Percentiles rank a stretch among this genome's conserved stretches.
These are phyloP conservation scores for Apocrypta bakeri DNA, from an alignment of 1,140 invertebrate species.

Conservation along the genomic window DNA sequence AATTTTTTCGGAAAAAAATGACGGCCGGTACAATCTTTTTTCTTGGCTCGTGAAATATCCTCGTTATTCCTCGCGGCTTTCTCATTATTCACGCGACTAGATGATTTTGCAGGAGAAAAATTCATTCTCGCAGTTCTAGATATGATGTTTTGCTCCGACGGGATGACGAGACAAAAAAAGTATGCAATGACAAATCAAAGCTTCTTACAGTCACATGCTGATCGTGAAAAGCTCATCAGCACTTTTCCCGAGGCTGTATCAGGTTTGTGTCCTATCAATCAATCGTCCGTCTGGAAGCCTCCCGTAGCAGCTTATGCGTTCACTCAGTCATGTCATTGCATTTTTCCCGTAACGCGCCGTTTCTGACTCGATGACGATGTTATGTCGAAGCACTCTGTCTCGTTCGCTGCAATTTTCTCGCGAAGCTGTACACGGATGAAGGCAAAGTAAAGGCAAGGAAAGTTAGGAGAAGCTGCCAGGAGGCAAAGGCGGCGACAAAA, in stretches of 20 bases:
- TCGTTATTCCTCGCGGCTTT: background rate
- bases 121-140: too few species aligned
- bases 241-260: background rate
- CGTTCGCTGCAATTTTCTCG: background rate
- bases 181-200: too few species aligned
- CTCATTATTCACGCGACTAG: background rate
- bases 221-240: background rate
- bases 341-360: background rate
- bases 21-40: background rate
- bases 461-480: conserved; percentile 13
- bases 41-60: background rate
- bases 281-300: too few species aligned
- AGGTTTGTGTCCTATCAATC: background rate
- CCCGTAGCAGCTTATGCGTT: background rate
- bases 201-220: background rate
- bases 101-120: background rate
- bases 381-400: background rate
- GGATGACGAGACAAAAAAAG: too few species aligned
- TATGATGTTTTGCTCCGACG: background rate
- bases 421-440: background rate
- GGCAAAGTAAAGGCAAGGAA: background rate
- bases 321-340: background rate
- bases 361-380: background rate
- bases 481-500: conserved; percentile 19
- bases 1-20: background rate